Conservation (phyloP, 2,888 invertebrate species). For the Meliscaeva auricollis region DNA sequence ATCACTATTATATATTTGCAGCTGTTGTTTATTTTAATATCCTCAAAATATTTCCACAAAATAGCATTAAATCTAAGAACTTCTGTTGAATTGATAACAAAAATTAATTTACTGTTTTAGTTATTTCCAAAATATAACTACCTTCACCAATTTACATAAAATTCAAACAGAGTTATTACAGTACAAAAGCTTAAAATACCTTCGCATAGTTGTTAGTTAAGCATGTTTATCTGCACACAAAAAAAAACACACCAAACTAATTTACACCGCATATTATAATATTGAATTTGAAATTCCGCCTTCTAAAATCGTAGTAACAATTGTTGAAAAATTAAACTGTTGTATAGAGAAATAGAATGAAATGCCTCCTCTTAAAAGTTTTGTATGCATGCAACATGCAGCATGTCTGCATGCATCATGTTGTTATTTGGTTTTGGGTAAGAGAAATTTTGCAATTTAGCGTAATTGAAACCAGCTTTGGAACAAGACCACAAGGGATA, state of each 20-base stretch:
- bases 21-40: too few relatives aligned
- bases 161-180: background rate
- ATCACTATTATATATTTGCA: too few relatives aligned
- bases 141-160: too few relatives aligned
- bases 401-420: background rate
- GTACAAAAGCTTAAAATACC: background rate
- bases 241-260: conserved; percentile 11
- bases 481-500: conserved; percentile 63
- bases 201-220: background rate
- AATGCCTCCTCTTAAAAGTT: too few relatives aligned
- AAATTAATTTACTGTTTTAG: too few relatives aligned
- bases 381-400: too few relatives aligned
- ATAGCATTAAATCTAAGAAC: too few relatives aligned
- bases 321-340: conserved; percentile 15
- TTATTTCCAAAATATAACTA: too few relatives aligned
- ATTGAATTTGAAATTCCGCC: background rate
- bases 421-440: background rate
- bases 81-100: too few relatives aligned
- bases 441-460: conserved; percentile 23
- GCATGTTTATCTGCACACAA: conserved; percentile 5
- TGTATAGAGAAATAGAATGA: background rate
- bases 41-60: too few relatives aligned
- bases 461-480: conserved; percentile 64
- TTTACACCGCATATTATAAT: background rate
- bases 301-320: too few relatives aligned